Percentiles rank a stretch among this genome's conserved stretches.
Evolutionary conservation across 2,888 invertebrate species (phyloP).

Genomic region (Oscheius sp.): DNA sequence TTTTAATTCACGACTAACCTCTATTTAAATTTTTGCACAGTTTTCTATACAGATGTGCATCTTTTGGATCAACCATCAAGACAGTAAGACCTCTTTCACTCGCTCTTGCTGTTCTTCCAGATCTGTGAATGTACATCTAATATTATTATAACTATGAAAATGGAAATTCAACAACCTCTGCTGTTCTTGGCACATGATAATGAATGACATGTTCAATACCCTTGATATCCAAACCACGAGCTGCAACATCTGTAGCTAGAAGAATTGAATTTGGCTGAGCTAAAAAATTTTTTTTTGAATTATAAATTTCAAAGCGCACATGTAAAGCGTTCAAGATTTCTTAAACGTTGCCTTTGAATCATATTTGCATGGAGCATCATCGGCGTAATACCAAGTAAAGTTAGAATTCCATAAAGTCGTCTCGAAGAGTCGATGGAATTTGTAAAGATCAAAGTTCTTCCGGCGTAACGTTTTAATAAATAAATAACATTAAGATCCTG

Average conservation of each 20-base stretch:
- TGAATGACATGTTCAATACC: conserved; percentile 92
- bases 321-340: conserved; percentile 85
- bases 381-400: conserved; percentile 73
- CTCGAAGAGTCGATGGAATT: conserved; percentile 83
- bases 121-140: conserved; percentile 91
- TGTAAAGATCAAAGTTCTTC: conserved; percentile 87
- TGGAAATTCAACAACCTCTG: conserved; percentile 83
- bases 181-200: conserved; percentile 92
- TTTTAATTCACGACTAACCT: conserved; percentile 75
- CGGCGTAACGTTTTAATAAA: conserved; percentile 84
- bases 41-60: conserved; percentile 80
- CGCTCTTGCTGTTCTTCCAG: conserved; percentile 93
- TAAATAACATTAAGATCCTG: conserved; percentile 91
- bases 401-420: conserved; percentile 72
- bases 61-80: conserved; percentile 87
- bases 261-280: conserved; percentile 79
- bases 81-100: conserved; percentile 87
- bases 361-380: conserved; percentile 78
- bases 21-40: conserved; percentile 85
- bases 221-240: conserved; percentile 93
- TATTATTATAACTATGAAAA: too few species aligned
- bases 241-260: conserved; percentile 93
- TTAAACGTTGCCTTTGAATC: conserved; percentile 91
- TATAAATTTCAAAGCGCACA: conserved; percentile 56
- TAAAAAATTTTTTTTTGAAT: conserved; percentile 39